Conservation (phyloP, 1,140 invertebrate genomes). For the Drosophila tani region DNA sequence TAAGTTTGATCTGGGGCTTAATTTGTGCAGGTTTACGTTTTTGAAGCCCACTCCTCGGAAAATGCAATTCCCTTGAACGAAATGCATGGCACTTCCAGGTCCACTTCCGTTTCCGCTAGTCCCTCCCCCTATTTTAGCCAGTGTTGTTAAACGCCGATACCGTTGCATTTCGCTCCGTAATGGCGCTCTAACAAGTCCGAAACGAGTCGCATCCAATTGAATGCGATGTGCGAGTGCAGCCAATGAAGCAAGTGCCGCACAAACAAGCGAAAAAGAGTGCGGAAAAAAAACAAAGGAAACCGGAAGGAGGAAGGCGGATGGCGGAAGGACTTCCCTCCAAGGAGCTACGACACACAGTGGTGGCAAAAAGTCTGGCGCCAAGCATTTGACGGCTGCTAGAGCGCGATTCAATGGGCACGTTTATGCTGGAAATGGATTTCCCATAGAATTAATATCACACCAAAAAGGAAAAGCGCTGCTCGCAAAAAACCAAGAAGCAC, state of each 20-base stretch:
- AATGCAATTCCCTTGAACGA: neutral
- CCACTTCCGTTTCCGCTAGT: constrained; percentile 7
- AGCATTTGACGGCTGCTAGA: constrained; percentile 54
- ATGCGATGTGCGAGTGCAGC: constrained; percentile 27
- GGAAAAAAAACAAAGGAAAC: constrained; percentile 9
- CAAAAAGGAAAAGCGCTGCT: constrained; percentile 43
- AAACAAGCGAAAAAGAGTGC: constrained; percentile 7
- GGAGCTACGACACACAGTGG: constrained; percentile 23
- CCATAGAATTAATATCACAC: constrained; percentile 79
- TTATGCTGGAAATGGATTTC: constrained; percentile 74
- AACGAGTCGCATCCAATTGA: constrained; percentile 37
- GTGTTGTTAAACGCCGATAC: constrained; percentile 33
- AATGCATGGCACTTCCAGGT: constrained; percentile 6
- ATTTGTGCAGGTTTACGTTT: neutral
- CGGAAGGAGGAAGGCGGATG: constrained; percentile 1
- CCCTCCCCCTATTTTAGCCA: neutral
- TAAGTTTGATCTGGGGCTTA: neutral
- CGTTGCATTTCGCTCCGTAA: constrained; percentile 4
- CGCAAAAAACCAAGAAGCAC: constrained; percentile 8
- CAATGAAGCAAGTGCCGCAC: constrained; percentile 35
- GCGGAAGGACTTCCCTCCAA: constrained; percentile 11
- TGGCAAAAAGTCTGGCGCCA: constrained; percentile 65
- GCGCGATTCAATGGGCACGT: constrained; percentile 72
- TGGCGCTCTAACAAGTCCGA: constrained; percentile 32
- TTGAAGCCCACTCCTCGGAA: neutral